Percentiles rank a stretch among this genome's conserved stretches.
These are phyloP conservation scores for Zygothrica quintamaculata DNA, from an alignment of 2,888 invertebrate genomes.

Conservation along the genomic window DNA sequence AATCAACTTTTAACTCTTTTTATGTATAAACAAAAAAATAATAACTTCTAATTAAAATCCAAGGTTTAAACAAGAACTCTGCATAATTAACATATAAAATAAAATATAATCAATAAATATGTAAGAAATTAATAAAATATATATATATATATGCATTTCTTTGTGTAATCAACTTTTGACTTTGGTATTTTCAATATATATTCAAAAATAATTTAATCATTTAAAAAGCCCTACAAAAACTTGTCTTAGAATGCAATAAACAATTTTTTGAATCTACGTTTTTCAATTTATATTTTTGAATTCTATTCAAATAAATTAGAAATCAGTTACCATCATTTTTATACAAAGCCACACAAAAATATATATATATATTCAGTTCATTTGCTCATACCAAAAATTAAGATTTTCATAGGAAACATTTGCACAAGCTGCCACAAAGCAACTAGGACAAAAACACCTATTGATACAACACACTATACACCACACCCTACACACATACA, in stretches of 20 bases:
- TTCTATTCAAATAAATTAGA: constrained; percentile 41
- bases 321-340: constrained; percentile 26
- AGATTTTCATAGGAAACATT: constrained; percentile 46
- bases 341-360: constrained; percentile 13
- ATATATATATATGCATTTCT: too few relatives aligned
- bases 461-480: constrained; percentile 9
- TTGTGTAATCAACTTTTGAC: too few relatives aligned
- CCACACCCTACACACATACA: constrained; percentile 1
- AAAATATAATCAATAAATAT: too few relatives aligned
- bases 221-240: constrained; percentile 9
- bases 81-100: too few relatives aligned
- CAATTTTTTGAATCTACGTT: background rate
- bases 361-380: too few relatives aligned
- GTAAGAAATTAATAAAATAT: too few relatives aligned
- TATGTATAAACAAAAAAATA: too few relatives aligned
- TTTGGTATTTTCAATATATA: too few relatives aligned
- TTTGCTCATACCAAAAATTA: constrained; percentile 14
- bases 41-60: too few relatives aligned
- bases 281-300: constrained; percentile 6
- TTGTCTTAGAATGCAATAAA: background rate
- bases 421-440: constrained; percentile 25
- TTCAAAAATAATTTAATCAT: too few relatives aligned
- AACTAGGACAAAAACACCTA: constrained; percentile 23
- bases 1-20: too few relatives aligned
- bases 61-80: too few relatives aligned